phyloP scores from a whole-genome alignment of 2,888 invertebrate species.

The Unio pictorum region DNA sequence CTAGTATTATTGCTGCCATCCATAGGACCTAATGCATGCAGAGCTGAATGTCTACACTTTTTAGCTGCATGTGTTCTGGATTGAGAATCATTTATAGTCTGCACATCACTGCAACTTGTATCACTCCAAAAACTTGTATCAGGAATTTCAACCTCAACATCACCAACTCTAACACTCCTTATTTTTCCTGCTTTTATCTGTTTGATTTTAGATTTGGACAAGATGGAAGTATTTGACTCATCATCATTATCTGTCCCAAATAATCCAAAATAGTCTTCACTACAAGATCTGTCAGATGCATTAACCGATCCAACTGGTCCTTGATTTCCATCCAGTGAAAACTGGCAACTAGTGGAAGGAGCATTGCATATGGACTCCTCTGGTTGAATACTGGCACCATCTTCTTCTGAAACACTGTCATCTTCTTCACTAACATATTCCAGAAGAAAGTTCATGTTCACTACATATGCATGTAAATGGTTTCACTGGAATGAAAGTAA shows the following conservation, averaged over 20 bases:
- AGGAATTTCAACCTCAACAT: constrained; percentile 26
- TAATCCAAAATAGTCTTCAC: too few species aligned
- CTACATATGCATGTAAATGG: background rate
- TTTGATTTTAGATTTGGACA: background rate
- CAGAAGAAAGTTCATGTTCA: constrained; percentile 8
- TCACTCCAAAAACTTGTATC: constrained; percentile 26
- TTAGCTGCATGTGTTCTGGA: too few species aligned
- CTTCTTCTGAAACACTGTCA: constrained; percentile 2
- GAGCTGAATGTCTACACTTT: too few species aligned
- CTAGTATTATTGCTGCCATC: background rate
- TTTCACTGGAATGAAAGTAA: background rate
- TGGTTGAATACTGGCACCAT: background rate
- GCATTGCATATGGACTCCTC: too few species aligned
- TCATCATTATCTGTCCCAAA: too few species aligned
- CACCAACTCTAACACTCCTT: constrained; percentile 4
- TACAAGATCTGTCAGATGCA: too few species aligned
- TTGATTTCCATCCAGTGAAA: too few species aligned
- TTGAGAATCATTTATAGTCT: background rate
- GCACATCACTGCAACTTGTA: constrained; percentile 11
- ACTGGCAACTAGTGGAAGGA: too few species aligned
- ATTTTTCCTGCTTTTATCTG: constrained; percentile 1
- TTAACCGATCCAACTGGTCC: too few species aligned
- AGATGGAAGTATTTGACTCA: too few species aligned
- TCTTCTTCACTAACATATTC: constrained; percentile 1
- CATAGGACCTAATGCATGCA: background rate